Evolutionary conservation across 2,888 invertebrate species (phyloP).

Genomic region (Pharmacophagus antenor): DNA sequence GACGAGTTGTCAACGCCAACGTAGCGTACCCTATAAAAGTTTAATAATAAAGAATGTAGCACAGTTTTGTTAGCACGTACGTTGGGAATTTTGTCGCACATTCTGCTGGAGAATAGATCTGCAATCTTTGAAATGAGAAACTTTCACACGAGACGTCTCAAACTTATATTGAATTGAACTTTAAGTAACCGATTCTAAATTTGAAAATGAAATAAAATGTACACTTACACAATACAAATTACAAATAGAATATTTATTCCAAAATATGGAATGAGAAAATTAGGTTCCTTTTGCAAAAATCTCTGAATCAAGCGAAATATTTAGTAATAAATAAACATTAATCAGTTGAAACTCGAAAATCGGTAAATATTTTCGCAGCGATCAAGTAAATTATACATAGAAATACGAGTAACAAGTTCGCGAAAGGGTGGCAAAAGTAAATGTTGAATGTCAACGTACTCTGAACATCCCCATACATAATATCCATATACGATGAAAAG

Average conservation of each 20-base stretch:
- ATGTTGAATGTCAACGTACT: constrained; percentile 22
- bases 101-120: background rate
- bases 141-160: background rate
- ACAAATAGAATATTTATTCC: background rate
- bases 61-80: constrained; percentile 12
- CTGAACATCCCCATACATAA: background rate
- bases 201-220: background rate
- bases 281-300: background rate
- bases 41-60: constrained; percentile 49
- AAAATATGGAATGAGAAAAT: background rate
- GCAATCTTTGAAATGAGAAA: background rate
- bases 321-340: constrained; percentile 9
- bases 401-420: constrained; percentile 19
- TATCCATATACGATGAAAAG: background rate
- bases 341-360: constrained; percentile 8
- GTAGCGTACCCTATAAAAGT: constrained; percentile 66
- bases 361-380: constrained; percentile 15
- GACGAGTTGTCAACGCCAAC: constrained; percentile 62
- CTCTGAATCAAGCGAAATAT: background rate
- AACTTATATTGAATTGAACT: background rate
- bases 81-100: background rate
- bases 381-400: constrained; percentile 14
- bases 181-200: background rate
- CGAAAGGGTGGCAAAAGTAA: constrained; percentile 24
- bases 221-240: background rate